Evolutionary conservation across 1,140 invertebrate species (phyloP).

Genomic region (Hydropsyche tenuis): DNA sequence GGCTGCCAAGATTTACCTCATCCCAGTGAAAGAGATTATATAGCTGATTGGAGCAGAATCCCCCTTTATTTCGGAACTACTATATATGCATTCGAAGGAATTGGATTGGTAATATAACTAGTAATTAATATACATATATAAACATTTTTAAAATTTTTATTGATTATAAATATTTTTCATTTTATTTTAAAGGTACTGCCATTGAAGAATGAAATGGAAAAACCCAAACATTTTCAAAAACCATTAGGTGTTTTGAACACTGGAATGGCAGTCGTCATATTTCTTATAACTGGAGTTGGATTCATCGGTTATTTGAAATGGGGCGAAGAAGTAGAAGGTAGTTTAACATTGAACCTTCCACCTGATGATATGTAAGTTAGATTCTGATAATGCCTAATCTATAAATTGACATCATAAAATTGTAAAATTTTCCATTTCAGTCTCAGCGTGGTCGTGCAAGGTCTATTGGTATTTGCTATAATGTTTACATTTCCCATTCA

Average conservation of each 20-base stretch:
- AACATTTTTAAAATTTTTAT: no score
- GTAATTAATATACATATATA: neutral
- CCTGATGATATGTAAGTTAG: conserved; percentile 54
- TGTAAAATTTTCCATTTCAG: conserved; percentile 61
- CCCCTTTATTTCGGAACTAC: conserved; percentile 80
- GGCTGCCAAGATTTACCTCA: conserved; percentile 71
- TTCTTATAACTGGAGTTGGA: conserved; percentile 79
- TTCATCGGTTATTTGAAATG: conserved; percentile 86
- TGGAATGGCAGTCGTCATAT: conserved; percentile 80
- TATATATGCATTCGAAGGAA: conserved; percentile 82
- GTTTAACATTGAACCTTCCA: conserved; percentile 76
- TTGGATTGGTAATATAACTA: conserved; percentile 70
- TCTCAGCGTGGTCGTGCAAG: conserved; percentile 65
- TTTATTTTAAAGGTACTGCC: conserved; percentile 75
- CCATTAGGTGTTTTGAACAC: conserved; percentile 82
- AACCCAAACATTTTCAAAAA: conserved; percentile 77
- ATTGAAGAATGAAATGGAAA: conserved; percentile 88
- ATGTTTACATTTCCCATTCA: conserved; percentile 85
- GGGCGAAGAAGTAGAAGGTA: conserved; percentile 73
- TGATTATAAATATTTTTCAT: conserved; percentile 5
- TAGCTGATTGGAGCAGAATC: conserved; percentile 65
- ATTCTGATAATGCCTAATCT: conserved; percentile 6
- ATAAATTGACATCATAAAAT: no score
- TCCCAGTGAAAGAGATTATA: conserved; percentile 61
- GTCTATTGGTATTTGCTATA: conserved; percentile 78